Evolutionary conservation across 2,797 vertebrate species (phyloP), one percentile per base, ranked within the genome.

Genomic region (Poeciliopsis presidionis): DNA sequence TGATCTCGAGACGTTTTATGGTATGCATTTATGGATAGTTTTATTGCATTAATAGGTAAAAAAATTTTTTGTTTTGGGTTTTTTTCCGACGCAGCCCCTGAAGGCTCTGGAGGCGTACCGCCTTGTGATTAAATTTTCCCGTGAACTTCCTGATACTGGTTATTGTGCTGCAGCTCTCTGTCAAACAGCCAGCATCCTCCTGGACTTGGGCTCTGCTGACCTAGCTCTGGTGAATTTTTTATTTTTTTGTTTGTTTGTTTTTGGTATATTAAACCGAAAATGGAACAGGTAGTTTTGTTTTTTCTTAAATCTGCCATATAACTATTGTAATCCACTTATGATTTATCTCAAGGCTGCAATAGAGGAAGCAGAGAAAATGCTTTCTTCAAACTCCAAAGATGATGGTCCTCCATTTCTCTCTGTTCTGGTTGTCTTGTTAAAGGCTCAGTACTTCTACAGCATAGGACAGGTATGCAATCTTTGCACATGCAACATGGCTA

Each of bases 81-180:
- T 88, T 22, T 46, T 65, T 16, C 0, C 33, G n/a, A 61, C 14
- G 12, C 43, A 98, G 98, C 96, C 97, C 7, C 82, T 98, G 13
- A 95, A 96, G 86, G 96, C 97, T 78, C 81, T 98, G 77, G 95
- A 97, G 84, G 94, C 94, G 73, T 96, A 96, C 88, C 91, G 94
- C 46, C 95, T 98, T 67, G 83, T 95, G 3, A 84, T 80, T 20
- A 80, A 76, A 6, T 86, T 97, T 28, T 96, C 94, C 45, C 71
- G 45, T 4, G 84, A 85, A 0, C 88, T 96, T 0, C 91, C 89
- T 25, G 97, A 98, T 78, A 70, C 49, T 0, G 88, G 92, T 0
- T 92, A 91, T 78, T 89, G 76, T 13, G 93, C 94, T 12, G 71
- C 72, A 2, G 92, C 94, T 51, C 93, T 96, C 49, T 97, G 96